Conservation (phyloP, 2,888 invertebrate species). For the Orchestes rusci region DNA sequence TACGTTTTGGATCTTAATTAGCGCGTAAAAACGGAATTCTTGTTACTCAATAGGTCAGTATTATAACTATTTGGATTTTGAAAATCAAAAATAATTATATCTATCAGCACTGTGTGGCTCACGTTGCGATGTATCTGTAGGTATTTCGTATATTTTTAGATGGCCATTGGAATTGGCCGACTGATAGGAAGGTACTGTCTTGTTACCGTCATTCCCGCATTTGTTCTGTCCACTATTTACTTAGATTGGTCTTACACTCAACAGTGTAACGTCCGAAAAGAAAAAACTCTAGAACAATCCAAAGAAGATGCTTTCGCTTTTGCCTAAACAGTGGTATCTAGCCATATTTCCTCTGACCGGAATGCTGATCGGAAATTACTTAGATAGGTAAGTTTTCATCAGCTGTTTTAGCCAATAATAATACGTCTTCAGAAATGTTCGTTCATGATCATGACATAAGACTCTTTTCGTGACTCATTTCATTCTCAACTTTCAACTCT, state of each 20-base stretch:
- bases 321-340: slow-evolving; percentile 45
- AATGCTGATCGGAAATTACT: slow-evolving; percentile 52
- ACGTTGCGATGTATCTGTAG: too few relatives aligned
- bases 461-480: too few relatives aligned
- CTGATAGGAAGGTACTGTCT: slow-evolving; percentile 58
- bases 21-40: too few relatives aligned
- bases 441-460: too few relatives aligned
- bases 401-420: too few relatives aligned
- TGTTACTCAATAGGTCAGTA: too few relatives aligned
- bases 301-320: slow-evolving; percentile 52
- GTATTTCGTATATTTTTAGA: slow-evolving; percentile 42
- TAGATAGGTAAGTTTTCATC: slow-evolving; percentile 54
- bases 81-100: too few relatives aligned
- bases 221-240: slow-evolving; percentile 54
- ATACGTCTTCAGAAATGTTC: too few relatives aligned
- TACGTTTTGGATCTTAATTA: too few relatives aligned
- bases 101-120: too few relatives aligned
- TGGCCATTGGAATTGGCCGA: slow-evolving; percentile 46
- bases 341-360: slow-evolving; percentile 52
- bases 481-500: too few relatives aligned
- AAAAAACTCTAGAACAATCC: not conserved
- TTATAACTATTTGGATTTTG: too few relatives aligned
- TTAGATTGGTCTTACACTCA: slow-evolving; percentile 67
- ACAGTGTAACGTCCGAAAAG: slow-evolving; percentile 54
- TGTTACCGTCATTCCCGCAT: slow-evolving; percentile 60